Conservation (phyloP, 2,797 vertebrate genomes). For the Tokudaia tokunoshimensis region DNA sequence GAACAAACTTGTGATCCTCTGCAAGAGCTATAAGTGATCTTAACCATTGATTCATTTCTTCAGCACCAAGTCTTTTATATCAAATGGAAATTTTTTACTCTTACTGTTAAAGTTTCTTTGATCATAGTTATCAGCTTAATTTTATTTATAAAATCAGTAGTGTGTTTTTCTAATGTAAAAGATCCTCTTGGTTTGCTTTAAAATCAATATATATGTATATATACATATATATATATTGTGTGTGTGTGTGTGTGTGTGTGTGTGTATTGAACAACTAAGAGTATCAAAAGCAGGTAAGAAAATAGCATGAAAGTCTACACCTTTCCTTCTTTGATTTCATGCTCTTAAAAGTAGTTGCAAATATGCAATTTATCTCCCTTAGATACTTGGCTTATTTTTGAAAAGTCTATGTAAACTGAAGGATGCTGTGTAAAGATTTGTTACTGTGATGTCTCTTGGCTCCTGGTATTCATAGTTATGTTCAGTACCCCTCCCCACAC, state of each 20-base stretch:
- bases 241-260: background rate
- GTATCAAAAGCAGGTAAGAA: background rate
- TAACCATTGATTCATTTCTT: background rate
- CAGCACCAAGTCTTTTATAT: background rate
- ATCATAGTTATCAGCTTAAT: background rate
- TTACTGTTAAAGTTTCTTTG: background rate
- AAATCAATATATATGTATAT: background rate
- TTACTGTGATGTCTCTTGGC: background rate
- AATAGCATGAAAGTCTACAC: background rate
- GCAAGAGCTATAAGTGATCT: background rate
- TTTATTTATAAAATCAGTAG: constrained; percentile 42
- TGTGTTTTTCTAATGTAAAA: background rate
- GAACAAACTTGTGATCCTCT: background rate
- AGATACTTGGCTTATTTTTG: background rate
- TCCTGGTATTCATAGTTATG: background rate
- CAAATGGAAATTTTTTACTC: background rate
- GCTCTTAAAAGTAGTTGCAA: background rate
- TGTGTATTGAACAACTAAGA: background rate
- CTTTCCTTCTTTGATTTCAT: background rate
- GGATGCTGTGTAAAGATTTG: background rate
- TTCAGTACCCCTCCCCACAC: background rate
- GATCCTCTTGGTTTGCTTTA: background rate
- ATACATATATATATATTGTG: background rate
- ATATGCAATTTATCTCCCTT: background rate
- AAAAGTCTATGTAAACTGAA: background rate